phyloP scores from a whole-genome alignment of 2,113 vertebrate genomes.

The Sminthopsis crassicaudata region DNA sequence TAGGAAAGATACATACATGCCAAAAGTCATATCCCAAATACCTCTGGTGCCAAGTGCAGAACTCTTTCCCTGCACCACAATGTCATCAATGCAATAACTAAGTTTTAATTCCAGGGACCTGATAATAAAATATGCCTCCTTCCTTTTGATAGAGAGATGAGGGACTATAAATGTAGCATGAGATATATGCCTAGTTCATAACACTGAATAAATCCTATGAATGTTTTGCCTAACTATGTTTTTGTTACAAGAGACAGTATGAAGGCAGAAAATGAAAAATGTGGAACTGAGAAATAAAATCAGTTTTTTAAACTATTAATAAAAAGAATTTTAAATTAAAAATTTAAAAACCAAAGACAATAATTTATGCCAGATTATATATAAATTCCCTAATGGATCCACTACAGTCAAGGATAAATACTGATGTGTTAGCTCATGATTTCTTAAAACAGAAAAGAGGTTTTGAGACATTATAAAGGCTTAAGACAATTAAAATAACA shows the following conservation, averaged over 20 bases:
- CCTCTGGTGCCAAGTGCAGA: not conserved
- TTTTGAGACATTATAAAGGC: conserved; percentile 6
- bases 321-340: not conserved
- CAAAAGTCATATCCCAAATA: not conserved
- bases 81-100: not conserved
- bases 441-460: not conserved
- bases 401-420: not conserved
- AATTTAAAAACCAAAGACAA: not conserved
- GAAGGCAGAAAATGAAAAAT: not conserved
- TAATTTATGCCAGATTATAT: not conserved
- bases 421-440: not conserved
- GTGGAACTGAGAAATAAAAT: not conserved
- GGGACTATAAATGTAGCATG: not conserved
- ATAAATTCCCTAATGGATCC: not conserved
- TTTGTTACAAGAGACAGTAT: not conserved
- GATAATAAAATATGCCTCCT: not conserved
- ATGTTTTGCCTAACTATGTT: not conserved
- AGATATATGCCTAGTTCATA: not conserved
- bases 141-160: not conserved
- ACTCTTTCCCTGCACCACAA: not conserved
- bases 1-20: not conserved
- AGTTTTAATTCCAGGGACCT: not conserved
- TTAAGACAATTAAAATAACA: conserved; percentile 12
- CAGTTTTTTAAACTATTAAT: not conserved
- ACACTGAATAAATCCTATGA: not conserved